Base-by-base conservation (phyloP, 2,113 vertebrate species). In the Rhynchopsitta pachyrhyncha region DNA sequence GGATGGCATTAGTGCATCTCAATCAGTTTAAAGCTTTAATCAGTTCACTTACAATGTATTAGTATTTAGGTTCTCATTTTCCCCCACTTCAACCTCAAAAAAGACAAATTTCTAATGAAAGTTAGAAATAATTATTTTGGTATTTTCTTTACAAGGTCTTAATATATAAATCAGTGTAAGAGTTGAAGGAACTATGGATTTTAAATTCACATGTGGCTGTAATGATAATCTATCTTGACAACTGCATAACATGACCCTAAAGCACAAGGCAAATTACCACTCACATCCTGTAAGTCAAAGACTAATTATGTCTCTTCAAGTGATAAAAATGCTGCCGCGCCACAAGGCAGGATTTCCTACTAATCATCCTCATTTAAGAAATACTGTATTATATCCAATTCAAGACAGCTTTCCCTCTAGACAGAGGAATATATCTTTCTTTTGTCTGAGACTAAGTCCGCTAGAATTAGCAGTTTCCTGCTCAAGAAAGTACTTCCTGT, bases 281-380 rank as follows among this genome's bases (percentile, higher is more conserved):
- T 75, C 24, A 39, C 22, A 22, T n/a, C 80, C 37, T 53, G 1
- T 24, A 74, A 74, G 1, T 2, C 0, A 0, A 73, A 73, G 13
- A 60, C 11, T 27, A 69, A 25, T 69, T 66, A 76, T 2, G 6
- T 62, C 39, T 89, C 49, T 83, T 68, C 39, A 64, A 66, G 41
- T 44, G 49, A 91, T 6, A 62, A 47, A 87, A 22, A 60, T 16
- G 24, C 14, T 50, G 39, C 71, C 5, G 6, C 13, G 50, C 9
- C 57, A 33, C n/a, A 85, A 88, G 24, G 31, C 13, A 86, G 49
- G 52, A 50, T 50, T 82, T 76, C 57, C 66, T 41, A 77, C 53
- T 67, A 77, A 74, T 28, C 10, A 39, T 73, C 9, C 18, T 47
- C 29, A 35, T 71, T 66, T 60, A 79, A 70, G 14, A 70, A 82